These are phyloP conservation scores for Gymnocephalus cernua DNA, from an alignment of 2,113 vertebrate genomes.

Conservation along the genomic window DNA sequence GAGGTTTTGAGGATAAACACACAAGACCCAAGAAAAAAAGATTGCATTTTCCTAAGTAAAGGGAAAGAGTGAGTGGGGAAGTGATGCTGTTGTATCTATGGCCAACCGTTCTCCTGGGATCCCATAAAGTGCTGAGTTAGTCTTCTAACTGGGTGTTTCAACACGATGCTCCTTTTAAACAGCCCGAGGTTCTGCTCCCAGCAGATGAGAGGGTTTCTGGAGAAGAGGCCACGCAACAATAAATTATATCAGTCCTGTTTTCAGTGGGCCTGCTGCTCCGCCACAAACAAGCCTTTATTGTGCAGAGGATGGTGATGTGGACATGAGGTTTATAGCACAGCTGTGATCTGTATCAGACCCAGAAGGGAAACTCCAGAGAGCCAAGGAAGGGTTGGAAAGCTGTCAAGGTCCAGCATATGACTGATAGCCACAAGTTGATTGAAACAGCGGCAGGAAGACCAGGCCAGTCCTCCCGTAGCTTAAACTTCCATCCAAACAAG, in stretches of 20 bases:
- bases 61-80: not conserved
- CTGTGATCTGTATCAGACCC: constrained; percentile 78
- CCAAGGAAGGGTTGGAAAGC: constrained; percentile 8
- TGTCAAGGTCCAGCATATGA: constrained; percentile 36
- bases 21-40: not conserved
- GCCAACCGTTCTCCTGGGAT: not conserved
- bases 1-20: not conserved
- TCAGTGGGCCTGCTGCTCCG: constrained; percentile 49
- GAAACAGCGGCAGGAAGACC: not conserved
- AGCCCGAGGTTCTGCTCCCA: not conserved
- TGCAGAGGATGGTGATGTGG: constrained; percentile 47
- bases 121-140: constrained; percentile 34
- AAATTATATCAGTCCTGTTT: constrained; percentile 67
- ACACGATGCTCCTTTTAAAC: constrained; percentile 42
- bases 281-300: constrained; percentile 68
- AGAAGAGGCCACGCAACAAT: constrained; percentile 39
- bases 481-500: not conserved
- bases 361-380: constrained; percentile 17
- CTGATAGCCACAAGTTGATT: constrained; percentile 31
- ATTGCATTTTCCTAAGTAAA: not conserved
- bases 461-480: not conserved
- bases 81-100: not conserved
- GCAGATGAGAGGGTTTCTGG: constrained; percentile 41
- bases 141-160: constrained; percentile 37
- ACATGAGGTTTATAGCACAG: constrained; percentile 68